A percentile compares a stretch with the other conserved stretches of the same genome.
These are phyloP conservation scores for Perccottus glenii DNA, from an alignment of 2,113 vertebrate genomes.

Conservation along the genomic window DNA sequence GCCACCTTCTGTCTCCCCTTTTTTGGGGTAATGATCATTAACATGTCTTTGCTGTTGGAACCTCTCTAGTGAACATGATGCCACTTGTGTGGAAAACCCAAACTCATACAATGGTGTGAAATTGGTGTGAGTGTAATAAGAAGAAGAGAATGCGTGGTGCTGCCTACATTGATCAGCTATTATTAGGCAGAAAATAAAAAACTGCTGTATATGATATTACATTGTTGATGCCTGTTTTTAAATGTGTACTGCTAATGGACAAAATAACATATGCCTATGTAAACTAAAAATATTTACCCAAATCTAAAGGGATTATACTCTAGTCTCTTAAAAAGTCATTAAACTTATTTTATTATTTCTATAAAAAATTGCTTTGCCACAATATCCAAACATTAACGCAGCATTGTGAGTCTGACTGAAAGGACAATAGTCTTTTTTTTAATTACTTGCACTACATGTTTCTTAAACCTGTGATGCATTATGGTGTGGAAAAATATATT, in stretches of 20 bases:
- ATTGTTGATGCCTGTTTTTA: constrained; percentile 68
- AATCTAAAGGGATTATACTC: constrained; percentile 67
- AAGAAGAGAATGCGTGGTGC: constrained; percentile 14
- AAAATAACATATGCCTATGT: constrained; percentile 72
- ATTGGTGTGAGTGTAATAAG: constrained; percentile 22
- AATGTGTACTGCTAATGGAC: constrained; percentile 62
- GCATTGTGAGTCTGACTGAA: constrained; percentile 29
- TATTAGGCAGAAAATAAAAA: constrained; percentile 56
- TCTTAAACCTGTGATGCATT: constrained; percentile 37
- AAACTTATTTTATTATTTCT: constrained; percentile 68
- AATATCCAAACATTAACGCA: constrained; percentile 43
- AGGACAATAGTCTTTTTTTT: constrained; percentile 28
- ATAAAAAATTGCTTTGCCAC: constrained; percentile 47
- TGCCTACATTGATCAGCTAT: constrained; percentile 36
- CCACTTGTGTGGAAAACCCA: constrained; percentile 24
- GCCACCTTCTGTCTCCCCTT: constrained; percentile 41
- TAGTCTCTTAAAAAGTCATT: constrained; percentile 69
- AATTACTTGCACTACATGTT: constrained; percentile 35
- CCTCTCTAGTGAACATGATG: constrained; percentile 24
- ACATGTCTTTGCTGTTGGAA: constrained; percentile 58
- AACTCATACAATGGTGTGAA: constrained; percentile 19
- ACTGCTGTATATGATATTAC: constrained; percentile 67
- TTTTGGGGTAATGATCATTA: constrained; percentile 39
- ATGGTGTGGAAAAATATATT: constrained; percentile 27
- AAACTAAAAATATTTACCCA: constrained; percentile 72